Conservation (phyloP, 2,113 vertebrate genomes). For the Hydrolagus affinis region DNA sequence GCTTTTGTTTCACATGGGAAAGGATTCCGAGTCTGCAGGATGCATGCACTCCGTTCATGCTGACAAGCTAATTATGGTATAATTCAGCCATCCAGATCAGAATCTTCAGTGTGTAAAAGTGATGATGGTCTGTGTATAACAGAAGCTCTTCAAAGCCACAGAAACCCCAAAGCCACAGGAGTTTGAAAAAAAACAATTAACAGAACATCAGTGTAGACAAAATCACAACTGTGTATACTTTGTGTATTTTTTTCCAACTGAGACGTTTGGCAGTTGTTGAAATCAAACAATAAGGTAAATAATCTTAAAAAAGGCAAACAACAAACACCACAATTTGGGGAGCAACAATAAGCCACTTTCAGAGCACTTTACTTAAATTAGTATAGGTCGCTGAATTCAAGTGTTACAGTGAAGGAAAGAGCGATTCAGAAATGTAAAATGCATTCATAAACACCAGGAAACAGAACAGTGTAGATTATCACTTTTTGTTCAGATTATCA, state of each 20-base stretch:
- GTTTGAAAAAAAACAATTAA: slow-evolving; percentile 23
- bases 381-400: background rate
- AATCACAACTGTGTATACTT: background rate
- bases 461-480: too few relatives aligned
- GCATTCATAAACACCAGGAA: background rate
- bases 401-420: background rate
- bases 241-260: background rate
- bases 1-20: background rate
- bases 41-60: background rate
- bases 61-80: background rate
- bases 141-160: too few relatives aligned
- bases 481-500: background rate
- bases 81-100: background rate
- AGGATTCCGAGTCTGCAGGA: background rate
- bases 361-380: slow-evolving; percentile 9
- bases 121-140: background rate
- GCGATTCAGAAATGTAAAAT: background rate
- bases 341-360: background rate
- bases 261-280: background rate
- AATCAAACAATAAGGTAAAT: background rate
- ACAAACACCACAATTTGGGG: background rate
- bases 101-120: background rate
- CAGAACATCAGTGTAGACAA: background rate
- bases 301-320: background rate
- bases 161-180: background rate